Conservation (phyloP, 2,888 invertebrate genomes). For the Chrysina gloriosa region DNA sequence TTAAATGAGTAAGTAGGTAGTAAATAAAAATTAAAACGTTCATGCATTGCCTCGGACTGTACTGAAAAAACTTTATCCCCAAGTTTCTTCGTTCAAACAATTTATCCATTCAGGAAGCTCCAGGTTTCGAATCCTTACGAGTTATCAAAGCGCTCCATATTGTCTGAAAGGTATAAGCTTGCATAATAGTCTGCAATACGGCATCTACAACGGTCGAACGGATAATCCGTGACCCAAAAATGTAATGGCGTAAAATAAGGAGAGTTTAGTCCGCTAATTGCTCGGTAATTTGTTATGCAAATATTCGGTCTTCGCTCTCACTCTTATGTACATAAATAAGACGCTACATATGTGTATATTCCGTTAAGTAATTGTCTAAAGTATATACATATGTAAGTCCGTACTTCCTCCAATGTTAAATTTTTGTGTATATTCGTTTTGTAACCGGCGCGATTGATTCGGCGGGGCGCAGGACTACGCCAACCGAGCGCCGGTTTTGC, state of each 20-base stretch:
- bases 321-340: not conserved
- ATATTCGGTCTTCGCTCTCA: not conserved
- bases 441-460: constrained; percentile 12
- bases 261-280: constrained; percentile 15
- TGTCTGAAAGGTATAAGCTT: too few relatives aligned
- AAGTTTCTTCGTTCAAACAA: too few relatives aligned
- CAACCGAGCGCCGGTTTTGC: constrained; percentile 52
- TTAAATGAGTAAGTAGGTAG: too few relatives aligned
- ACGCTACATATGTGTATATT: not conserved
- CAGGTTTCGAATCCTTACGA: too few relatives aligned
- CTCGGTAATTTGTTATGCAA: constrained; percentile 14
- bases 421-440: not conserved
- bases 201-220: too few relatives aligned
- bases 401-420: too few relatives aligned
- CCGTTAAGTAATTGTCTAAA: not conserved
- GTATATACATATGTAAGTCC: not conserved
- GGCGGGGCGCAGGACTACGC: constrained; percentile 50
- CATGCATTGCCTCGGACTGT: too few relatives aligned
- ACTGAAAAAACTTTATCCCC: too few relatives aligned
- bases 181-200: too few relatives aligned
- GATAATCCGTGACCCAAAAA: constrained; percentile 1
- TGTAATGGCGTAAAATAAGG: not conserved
- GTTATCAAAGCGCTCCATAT: too few relatives aligned
- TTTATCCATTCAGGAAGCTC: too few relatives aligned
- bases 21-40: too few relatives aligned